These are phyloP conservation scores for Sialis lutaria DNA, from an alignment of 2,888 invertebrate genomes.

Conservation along the genomic window DNA sequence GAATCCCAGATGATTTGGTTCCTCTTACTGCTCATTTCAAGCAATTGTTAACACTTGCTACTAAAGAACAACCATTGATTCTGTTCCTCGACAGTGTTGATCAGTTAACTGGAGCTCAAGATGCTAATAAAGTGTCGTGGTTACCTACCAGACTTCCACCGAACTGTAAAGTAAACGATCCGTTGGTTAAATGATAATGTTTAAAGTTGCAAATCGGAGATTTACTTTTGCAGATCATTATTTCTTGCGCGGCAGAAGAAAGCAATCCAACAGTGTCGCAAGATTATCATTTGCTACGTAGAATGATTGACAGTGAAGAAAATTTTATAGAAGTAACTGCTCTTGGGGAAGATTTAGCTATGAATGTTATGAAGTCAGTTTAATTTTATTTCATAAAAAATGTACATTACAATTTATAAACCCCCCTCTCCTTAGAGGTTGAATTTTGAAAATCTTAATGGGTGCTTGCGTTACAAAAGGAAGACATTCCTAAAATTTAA, in stretches of 20 bases:
- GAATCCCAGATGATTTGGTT: conserved; percentile 90
- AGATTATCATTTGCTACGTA: conserved; percentile 67
- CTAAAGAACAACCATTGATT: conserved; percentile 66
- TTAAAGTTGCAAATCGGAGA: neutral
- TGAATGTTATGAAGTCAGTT: conserved; percentile 64
- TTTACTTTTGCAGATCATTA: conserved; percentile 47
- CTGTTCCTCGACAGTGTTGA: conserved; percentile 93
- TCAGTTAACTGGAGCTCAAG: conserved; percentile 86
- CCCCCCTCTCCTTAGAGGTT: neutral
- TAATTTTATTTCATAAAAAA: no score
- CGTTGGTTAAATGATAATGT: neutral
- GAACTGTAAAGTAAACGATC: conserved; percentile 56
- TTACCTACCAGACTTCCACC: conserved; percentile 78
- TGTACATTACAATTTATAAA: neutral
- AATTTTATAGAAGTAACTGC: conserved; percentile 81
- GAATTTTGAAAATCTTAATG: neutral
- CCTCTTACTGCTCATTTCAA: conserved; percentile 94
- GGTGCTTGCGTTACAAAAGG: no score
- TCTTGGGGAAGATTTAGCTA: conserved; percentile 83
- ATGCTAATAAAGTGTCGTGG: conserved; percentile 93
- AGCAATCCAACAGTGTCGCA: conserved; percentile 71
- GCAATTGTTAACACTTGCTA: conserved; percentile 71
- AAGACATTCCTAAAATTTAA: no score
- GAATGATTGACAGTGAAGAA: conserved; percentile 78
- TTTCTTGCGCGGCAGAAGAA: conserved; percentile 80